Base-by-base conservation (phyloP, 2,888 invertebrate genomes). In the Metellina segmentata region DNA sequence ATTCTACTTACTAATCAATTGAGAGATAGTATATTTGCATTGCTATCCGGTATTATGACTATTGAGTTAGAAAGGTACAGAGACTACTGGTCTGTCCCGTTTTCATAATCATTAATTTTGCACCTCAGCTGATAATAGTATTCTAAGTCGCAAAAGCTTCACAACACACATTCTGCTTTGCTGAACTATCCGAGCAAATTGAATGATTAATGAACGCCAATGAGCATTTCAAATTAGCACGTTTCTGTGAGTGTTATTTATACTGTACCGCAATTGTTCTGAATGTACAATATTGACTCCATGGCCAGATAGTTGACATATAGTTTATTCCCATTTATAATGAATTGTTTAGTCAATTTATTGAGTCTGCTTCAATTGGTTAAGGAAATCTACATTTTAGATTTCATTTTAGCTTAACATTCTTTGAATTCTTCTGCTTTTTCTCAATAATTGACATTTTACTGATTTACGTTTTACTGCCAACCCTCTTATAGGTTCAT, bases 31-130 rank as follows among this genome's bases (percentile, higher is more conserved):
- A 79, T 79, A 79, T 79, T 61, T 53, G 61, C 53, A 79, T 79
- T 51, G 79, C 20, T 20, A 61, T 11, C 79, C 13, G 53, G 34
- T 8, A 79, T 79, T 53, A 79, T 61, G 34, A 61, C 53, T 79
- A 79, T 61, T 61, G 61, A 78, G 61, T 0, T 48, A 1, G 19
- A 61, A 61, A 61, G 79, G n/a, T 19, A 34, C 34, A 61, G 53
- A 61, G 79, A 79, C 34, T 49, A 61, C 79, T 20, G 34, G 34
- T 53, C 51, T 61, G 20, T 61, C 34, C 16, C 61, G 61, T 53
- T 79, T 79, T 79, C 20, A 34, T 79, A 48, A 34, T 79, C 79
- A 61, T 79, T 79, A 79, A 79, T 79, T 79, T 79, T 13, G 51
- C 51, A 77, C 51, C 19, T 77, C 52, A 52, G 9, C 51, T 51